Evolutionary conservation across 2,888 invertebrate genomes (phyloP), one percentile per base, ranked within the genome.

Genomic region (Heteromyza rotundicornis): DNA sequence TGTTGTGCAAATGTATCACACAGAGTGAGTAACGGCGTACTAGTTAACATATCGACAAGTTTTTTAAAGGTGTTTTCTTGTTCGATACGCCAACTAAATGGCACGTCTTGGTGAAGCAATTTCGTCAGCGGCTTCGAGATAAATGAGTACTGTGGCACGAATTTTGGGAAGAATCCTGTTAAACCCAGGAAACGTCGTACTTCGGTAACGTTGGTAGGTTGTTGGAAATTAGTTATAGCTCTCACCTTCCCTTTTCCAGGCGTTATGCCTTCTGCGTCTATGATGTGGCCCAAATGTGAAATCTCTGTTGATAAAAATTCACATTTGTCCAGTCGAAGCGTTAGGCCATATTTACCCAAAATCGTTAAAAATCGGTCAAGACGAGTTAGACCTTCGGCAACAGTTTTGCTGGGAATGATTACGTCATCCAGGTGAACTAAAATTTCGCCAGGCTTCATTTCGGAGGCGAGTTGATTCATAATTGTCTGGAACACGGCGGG

Each of bases 251-350:
- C 59, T 10, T 44, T 8, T 17, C 68, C 67, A 5, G 64, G 68
- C 3, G 35, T 40, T 14, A 68, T 65, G 7, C 47, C 47, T 5
- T 20, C 8, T 47, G 17, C 14, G 20, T 20, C 19, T 3, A 47
- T 20, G 2, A 35, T 20, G 23, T 67, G 65, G 1, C 67, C 65
- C 16, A 66, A 23, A 24, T 57, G 47, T 12, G 27, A 35, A 16
- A 70, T 64, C 49, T 65, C 56, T 10, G 54, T 54, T 1, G 49
- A 32, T 7, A 65, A 44, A 57, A 70, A 70, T 22, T 60, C 44
- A 27, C 67, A 67, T 54, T 68, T 68, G 1, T 57, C 32, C 2
- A 64, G 3, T 14, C 66, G 60, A 2, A 68, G 20, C n/a, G 68
- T 67, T 22, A 66, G 19, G 22, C 35, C 2, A 20, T 55, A 40